Evolutionary conservation across 2,797 vertebrate species (phyloP), one percentile per base, ranked within the genome.

Genomic region (Podarcis siculus): DNA sequence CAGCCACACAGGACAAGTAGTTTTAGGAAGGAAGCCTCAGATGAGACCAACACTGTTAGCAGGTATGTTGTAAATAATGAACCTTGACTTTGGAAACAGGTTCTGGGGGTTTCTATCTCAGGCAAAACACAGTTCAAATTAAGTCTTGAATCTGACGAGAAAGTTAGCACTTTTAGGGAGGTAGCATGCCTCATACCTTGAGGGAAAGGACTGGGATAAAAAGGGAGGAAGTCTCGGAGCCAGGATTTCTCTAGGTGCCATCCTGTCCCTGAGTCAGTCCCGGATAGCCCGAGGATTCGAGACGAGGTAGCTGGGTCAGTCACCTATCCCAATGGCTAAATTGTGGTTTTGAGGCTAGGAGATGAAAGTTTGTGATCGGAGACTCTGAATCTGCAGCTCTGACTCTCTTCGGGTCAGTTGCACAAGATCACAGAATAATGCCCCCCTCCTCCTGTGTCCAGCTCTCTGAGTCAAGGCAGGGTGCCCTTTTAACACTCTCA

Each of bases 331-430:
- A 49, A 27, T 75, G 78, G 88, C 61, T 78, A 75, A n/a, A n/a
- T 49, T 76, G 88, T 81, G 83, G 78, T 80, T 89, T 61, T 81
- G 88, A 82, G 88, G 78, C 25, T 32, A n/a, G 37, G 69, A 85
- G 84, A 86, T 89, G 88, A 89, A 89, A 89, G 88, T 89, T 82
- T 86, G 88, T 67, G 86, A 82, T 82, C 83, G 83, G 88, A 89
- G 88, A 82, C 58, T 85, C 64, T 89, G 88, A 89, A 89, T 86
- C 71, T 80, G 4, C 88, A 76, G 71, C 83, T 79, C 82, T 89
- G 88, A 82, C 87, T 85, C 55, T 79, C 71, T 66, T 21, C n/a
- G 39, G 39, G 67, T 9, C 61, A 66, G 39, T 81, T 89, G 88
- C 83, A 85, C 83, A 89, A 86, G 71, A 82, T 21, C 42, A n/a